Base-by-base conservation (phyloP, 2,888 invertebrate species). In the Drosophila limbata region DNA sequence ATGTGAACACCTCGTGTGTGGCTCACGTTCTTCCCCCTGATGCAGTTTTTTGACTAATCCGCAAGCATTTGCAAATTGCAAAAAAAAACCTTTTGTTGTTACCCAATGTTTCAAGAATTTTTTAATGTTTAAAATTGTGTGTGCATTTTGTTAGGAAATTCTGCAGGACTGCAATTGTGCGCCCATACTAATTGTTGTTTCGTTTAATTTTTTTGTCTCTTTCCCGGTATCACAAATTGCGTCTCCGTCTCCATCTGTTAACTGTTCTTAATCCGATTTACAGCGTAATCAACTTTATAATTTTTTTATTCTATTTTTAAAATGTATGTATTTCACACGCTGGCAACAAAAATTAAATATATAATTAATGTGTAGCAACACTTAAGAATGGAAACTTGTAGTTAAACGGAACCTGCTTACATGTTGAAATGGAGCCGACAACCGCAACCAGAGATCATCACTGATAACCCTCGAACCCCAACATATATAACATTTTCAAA, bases 231-330 rank as follows among this genome's bases (percentile, higher is more conserved):
- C 59, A 42, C 45, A 51, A 45, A 15, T 61, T 52, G 56, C 69
- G 56, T 40, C 42, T 28, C 47, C 69, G 56, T 44, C 42, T 28
- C 50, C 63, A 66, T 52, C 52, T 69, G 47, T 77, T 47, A 62
- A 63, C 52, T 63, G 55, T 61, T 15, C 55, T 73, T 48, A 15
- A 33, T 8, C 71, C 61, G 48, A 73, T 75, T 90, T 87, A 59
- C 88, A 91, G 91, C 91, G 91, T 91, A 91, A 91, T 91, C 89
- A 86, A 84, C 63, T 82, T 72, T 72, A 70, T 87, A 74, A 73
- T 77, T 80, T 90, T 90, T 78, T 78, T 78, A 87, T 80, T 78
- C 77, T 89, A 80, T 80, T 87, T 78, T 87, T 79, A 85, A 84
- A 82, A 66, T 83, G 77, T 84, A 84, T 88, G 89, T 84, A 84